Evolutionary conservation across 2,113 vertebrate species (phyloP).

Genomic region (Parotia lawesii): DNA sequence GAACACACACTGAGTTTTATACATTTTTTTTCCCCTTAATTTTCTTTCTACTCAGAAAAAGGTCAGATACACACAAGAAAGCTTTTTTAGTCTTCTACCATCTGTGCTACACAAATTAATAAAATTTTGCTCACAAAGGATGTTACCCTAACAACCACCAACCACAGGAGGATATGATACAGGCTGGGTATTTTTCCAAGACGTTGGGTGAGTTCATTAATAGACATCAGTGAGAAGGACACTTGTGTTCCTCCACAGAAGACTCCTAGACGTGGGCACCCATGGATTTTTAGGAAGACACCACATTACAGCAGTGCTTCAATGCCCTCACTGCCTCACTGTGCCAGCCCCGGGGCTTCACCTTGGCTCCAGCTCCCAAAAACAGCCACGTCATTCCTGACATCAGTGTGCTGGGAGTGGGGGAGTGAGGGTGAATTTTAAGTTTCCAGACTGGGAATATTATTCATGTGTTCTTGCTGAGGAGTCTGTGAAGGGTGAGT

Average conservation of each 20-base stretch:
- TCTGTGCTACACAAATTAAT: neutral
- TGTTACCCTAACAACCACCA: constrained; percentile 23
- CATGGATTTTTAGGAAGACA: neutral
- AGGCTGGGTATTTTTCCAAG: neutral
- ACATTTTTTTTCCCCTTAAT: neutral
- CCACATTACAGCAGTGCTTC: neutral
- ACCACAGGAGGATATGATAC: neutral
- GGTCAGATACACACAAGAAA: neutral
- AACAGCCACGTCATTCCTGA: neutral
- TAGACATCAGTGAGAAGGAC: neutral
- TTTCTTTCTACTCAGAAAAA: neutral
- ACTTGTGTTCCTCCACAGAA: neutral
- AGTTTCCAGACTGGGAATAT: neutral
- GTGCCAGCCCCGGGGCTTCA: neutral
- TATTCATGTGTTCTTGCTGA: neutral
- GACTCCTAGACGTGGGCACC: neutral
- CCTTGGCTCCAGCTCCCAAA: neutral
- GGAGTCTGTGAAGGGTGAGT: neutral
- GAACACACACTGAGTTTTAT: neutral
- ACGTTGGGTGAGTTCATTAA: neutral
- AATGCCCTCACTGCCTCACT: neutral
- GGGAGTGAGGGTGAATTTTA: neutral
- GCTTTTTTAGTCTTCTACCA: neutral
- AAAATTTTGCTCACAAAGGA: neutral
- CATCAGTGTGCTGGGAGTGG: neutral